Evolutionary conservation across 2,888 invertebrate species (phyloP).

Genomic region (Hypena proboscidalis): DNA sequence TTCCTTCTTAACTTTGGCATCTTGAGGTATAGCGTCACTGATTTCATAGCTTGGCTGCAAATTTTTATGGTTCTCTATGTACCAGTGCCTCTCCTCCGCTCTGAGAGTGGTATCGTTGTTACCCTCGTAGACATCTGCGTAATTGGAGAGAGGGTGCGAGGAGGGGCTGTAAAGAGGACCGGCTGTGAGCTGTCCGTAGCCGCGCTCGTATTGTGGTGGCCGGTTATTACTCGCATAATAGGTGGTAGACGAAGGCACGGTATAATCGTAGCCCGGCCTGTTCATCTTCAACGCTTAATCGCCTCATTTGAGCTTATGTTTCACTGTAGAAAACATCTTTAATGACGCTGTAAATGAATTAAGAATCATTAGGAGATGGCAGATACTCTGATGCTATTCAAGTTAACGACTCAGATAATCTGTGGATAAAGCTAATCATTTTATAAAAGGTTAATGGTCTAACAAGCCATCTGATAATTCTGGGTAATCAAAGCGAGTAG

Average conservation of each 20-base stretch:
- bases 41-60: slow-evolving; percentile 72
- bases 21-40: slow-evolving; percentile 72
- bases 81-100: slow-evolving; percentile 82
- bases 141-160: slow-evolving; percentile 77
- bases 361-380: slow-evolving; percentile 30
- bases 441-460: slow-evolving; percentile 34
- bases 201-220: slow-evolving; percentile 78
- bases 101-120: slow-evolving; percentile 82
- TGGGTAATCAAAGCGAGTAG: slow-evolving; percentile 32
- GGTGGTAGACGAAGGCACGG: slow-evolving; percentile 78
- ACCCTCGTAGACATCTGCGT: slow-evolving; percentile 82
- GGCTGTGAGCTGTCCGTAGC: slow-evolving; percentile 73
- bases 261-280: slow-evolving; percentile 82
- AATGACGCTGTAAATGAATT: slow-evolving; percentile 49
- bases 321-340: slow-evolving; percentile 56
- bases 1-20: slow-evolving; percentile 80
- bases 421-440: slow-evolving; percentile 19
- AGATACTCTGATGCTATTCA: slow-evolving; percentile 59
- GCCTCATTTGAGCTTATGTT: slow-evolving; percentile 79
- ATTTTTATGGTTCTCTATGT: slow-evolving; percentile 82
- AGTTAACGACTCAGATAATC: slow-evolving; percentile 34
- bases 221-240: slow-evolving; percentile 77
- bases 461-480: slow-evolving; percentile 20
- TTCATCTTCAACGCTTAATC: slow-evolving; percentile 80
- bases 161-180: slow-evolving; percentile 76